A percentile compares a stretch with the other conserved stretches of the same genome.
Evolutionary conservation across 1,140 invertebrate species (phyloP).

Genomic region (Vanessa atalanta): DNA sequence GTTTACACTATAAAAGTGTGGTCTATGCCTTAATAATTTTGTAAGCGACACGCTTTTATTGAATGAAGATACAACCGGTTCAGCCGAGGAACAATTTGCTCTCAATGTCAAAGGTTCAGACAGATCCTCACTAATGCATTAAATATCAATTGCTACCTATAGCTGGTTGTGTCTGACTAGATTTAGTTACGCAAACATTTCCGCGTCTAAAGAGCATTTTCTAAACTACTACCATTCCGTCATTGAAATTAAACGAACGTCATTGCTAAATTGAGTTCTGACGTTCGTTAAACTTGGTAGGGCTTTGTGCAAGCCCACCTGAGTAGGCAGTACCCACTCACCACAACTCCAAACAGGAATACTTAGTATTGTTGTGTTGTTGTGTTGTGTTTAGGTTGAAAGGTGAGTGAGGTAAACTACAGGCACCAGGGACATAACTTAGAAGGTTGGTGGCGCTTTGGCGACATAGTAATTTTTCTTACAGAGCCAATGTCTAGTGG

Average conservation of each 20-base stretch:
- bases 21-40: constrained; percentile 22
- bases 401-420: no score
- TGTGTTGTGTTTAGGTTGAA: no score
- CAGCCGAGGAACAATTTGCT: constrained; percentile 40
- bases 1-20: neutral
- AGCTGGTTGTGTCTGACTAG: neutral
- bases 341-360: no score
- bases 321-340: no score
- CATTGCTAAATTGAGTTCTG: neutral
- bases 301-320: no score
- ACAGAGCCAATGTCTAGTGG: no score
- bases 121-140: constrained; percentile 7
- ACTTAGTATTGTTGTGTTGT: no score
- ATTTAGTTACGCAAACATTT: neutral
- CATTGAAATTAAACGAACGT: neutral
- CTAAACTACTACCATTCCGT: neutral
- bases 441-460: no score
- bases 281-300: no score
- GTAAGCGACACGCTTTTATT: constrained; percentile 31
- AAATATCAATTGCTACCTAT: constrained; percentile 2
- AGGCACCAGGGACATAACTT: no score
- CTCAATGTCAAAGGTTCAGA: constrained; percentile 42
- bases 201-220: neutral
- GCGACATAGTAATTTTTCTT: no score
- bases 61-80: constrained; percentile 53